Evolutionary conservation across 2,797 vertebrate species (phyloP), one percentile per base, ranked within the genome.

Genomic region (Spondyliosoma cantharus): DNA sequence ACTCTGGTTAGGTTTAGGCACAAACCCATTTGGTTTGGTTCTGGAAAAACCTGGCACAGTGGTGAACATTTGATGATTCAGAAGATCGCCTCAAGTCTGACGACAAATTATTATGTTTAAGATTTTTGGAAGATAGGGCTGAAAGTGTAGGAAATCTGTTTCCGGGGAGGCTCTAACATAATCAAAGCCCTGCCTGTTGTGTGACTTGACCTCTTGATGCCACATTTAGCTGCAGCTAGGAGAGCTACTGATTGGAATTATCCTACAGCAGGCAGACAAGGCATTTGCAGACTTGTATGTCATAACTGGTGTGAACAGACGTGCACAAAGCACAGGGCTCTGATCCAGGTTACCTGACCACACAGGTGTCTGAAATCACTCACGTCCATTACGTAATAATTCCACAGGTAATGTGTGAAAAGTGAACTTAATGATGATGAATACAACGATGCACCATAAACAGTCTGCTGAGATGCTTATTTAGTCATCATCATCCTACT

Each of bases 201-300:
- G 50, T 29, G 6, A 27, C 50, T 71, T 71, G 50, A 83, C 45
- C 64, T 54, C 61, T 56, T 52, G 16, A 42, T 53, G 59, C 15
- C 60, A 56, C 11, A 64, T 50, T 50, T 69, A 71, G 52, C 52
- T 46, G 49, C 48, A 61, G 32, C 19, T 49, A 32, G 37, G 25
- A 37, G 42, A 25, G 25, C 16, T 45, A 58, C 65, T 86, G 54
- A 84, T 74, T 76, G 24, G 27, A 74, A 81, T 68, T 53, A 67
- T 56, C 19, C 29, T 65, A 37, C 50, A 43, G 52, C 12, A 57
- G 62, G 29, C 15, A 50, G 52, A 58, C 4, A 4, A 4, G 20
- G 15, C 19, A 8, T 48, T 24, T 25, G 27, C 0, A 67, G 1
- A 32, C n/a, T n/a, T 25, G 8, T 4, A 8, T 57, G 29, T 50